Evolutionary conservation across 2,888 invertebrate genomes (phyloP), one percentile per base, ranked within the genome.

Genomic region (Idaea dimidiata): DNA sequence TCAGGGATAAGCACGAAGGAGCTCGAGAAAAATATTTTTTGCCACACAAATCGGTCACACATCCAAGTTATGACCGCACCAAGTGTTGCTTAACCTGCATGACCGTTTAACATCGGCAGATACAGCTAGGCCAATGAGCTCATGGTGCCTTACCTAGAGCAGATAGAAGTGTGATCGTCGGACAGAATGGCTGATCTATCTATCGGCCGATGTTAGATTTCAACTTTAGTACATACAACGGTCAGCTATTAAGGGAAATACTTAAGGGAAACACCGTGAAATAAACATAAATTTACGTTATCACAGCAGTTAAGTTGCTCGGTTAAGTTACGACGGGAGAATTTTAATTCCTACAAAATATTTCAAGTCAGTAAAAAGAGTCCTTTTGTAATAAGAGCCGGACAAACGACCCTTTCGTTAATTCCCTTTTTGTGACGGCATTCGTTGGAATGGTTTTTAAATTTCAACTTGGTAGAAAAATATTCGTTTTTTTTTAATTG

Each of bases 251-350:
- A 68, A 65, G 67, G 59, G 62, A 67, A 68, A 67, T 63, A 67
- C 64, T 65, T 64, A 63, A 66, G 60, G 54, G 62, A 54, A 66
- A 65, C 66, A 66, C 64, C 63, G 65, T 59, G 57, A 57, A 66
- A 68, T 72, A 72, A 71, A 68, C 71, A 66, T 71, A 72, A 71
- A 72, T 72, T 67, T 64, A 59, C 67, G 69, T 68, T 72, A 72
- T 72, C 71, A 68, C 65, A 60, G 63, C 67, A 65, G 66, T 66
- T 55, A 43, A 67, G 66, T 62, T 66, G 62, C 57, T 59, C 58
- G 58, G 62, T 60, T 32, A 66, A 66, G 66, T 68, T 68, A 69
- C 65, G 64, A 65, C 65, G 61, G 63, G 65, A 62, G 70, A 71
- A 72, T 68, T 70, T 71, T 69, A 71, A 72, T 71, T 71, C 63